Evolutionary conservation across 2,797 vertebrate species (phyloP), one percentile per base, ranked within the genome.

Genomic region (Chelon labrosus): DNA sequence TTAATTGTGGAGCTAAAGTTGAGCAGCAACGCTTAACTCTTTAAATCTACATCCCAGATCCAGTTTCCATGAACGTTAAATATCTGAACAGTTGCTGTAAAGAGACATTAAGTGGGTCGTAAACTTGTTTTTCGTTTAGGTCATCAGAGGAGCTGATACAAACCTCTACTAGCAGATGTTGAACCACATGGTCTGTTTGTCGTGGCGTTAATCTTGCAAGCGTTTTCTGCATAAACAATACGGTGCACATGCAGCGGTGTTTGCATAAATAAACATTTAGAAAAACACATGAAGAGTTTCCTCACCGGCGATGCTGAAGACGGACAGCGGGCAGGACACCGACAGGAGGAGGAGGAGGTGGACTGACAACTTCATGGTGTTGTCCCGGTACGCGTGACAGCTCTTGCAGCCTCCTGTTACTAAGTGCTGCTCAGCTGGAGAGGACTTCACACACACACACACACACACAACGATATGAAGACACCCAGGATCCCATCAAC

Each of bases 331-430:
- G 39, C 69, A 85, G 80, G 57, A 84, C 59, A 62, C 64, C 35
- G 75, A 75, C 68, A 85, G 16, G 55, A 88, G 57, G 65, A 89
- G 62, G 35, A 83, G 58, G 53, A 84, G 44, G 67, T 89, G 46
- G 22, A 79, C 70, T 47, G 49, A 8, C 52, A 89, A 91, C 87
- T 91, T 92, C 93, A 91, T 92, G 37, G 14, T 80, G 77, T 13
- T 75, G 42, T 77, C 73, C 72, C 20, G 79, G 20, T 88, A 66
- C 61, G 37, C n/a, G 7, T 2, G 68, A 10, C 68, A 54, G 68
- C 77, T 69, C 65, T 25, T 9, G 60, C 50, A 46, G 58, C 66
- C 64, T 73, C 56, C 49, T 11, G 47, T 14, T 46, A 35, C 61
- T 17, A 9, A 37, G 27, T 39, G 50, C 47, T 41, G 46, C 20